A percentile compares a stretch with the other conserved stretches of the same genome.
phyloP scores from a whole-genome alignment of 2,113 vertebrate genomes.

The Corynorhinus townsendii region DNA sequence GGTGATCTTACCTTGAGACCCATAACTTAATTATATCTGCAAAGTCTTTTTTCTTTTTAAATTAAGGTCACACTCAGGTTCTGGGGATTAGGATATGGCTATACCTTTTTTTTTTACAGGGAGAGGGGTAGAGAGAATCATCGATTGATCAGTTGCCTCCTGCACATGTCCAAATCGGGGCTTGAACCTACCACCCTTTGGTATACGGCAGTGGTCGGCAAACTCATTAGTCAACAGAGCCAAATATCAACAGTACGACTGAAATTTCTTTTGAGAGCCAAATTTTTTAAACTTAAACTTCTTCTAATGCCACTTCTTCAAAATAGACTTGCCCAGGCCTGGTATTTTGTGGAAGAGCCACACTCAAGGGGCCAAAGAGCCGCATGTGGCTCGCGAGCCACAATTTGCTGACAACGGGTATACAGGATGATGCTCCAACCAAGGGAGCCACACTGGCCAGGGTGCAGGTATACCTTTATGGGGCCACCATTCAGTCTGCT shows the following conservation, averaged over 20 bases:
- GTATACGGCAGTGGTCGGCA: no score
- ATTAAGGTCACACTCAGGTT: not conserved
- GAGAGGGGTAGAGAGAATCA: not conserved
- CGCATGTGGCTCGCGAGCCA: no score
- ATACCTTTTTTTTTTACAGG: not conserved
- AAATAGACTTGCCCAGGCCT: no score
- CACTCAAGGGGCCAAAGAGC: no score
- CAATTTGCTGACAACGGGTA: no score
- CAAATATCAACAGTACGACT: no score
- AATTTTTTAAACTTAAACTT: no score
- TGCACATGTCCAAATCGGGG: not conserved
- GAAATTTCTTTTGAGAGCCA: no score
- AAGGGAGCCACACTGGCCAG: not conserved
- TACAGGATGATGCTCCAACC: not conserved
- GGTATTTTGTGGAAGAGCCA: no score
- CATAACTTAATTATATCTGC: not conserved
- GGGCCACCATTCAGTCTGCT: no score
- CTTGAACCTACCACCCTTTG: not conserved
- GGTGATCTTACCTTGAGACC: not conserved
- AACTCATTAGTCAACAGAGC: no score
- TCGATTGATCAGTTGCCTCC: not conserved
- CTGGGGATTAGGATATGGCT: not conserved
- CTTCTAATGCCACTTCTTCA: no score
- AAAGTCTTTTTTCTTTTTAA: not conserved
- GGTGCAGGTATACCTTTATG: not conserved